Evolutionary conservation across 2,797 vertebrate species (phyloP).

Genomic region (Sphenodon punctatus): DNA sequence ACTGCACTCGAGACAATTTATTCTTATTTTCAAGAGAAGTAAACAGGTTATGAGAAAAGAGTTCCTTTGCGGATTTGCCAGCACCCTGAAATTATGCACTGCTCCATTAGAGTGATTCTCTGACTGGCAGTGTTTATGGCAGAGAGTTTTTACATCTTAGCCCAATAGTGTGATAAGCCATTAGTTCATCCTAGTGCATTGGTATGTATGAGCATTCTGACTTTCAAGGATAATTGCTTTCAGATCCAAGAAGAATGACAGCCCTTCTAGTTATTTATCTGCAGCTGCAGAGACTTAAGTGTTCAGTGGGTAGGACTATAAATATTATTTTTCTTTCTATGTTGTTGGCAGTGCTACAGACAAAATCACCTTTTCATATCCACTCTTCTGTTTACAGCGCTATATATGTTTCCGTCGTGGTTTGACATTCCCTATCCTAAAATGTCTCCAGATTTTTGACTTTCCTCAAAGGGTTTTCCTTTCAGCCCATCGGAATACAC

Average conservation of each 20-base stretch:
- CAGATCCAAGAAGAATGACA: constrained; percentile 36
- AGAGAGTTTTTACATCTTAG: constrained; percentile 9
- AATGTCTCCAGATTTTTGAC: constrained; percentile 36
- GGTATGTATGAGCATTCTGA: constrained; percentile 22
- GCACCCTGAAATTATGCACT: constrained; percentile 19
- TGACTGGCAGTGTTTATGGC: neutral
- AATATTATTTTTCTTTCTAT: neutral
- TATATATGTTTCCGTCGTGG: constrained; percentile 3
- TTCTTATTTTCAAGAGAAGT: constrained; percentile 35
- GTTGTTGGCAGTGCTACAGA: constrained; percentile 34
- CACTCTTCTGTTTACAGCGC: constrained; percentile 24
- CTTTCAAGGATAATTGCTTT: constrained; percentile 58
- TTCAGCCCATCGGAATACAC: neutral
- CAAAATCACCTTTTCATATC: constrained; percentile 60
- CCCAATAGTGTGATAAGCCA: neutral
- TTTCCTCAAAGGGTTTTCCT: neutral
- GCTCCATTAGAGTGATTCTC: neutral
- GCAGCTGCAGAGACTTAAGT: constrained; percentile 22
- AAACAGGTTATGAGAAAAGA: constrained; percentile 30
- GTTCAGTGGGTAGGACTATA: constrained; percentile 33
- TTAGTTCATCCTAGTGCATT: constrained; percentile 25
- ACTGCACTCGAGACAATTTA: constrained; percentile 31
- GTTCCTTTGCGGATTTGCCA: neutral
- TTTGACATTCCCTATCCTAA: neutral
- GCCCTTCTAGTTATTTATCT: constrained; percentile 34